Evolutionary conservation across 2,113 vertebrate genomes (phyloP), one percentile per base, ranked within the genome.

Genomic region (Dromaius novaehollandiae): DNA sequence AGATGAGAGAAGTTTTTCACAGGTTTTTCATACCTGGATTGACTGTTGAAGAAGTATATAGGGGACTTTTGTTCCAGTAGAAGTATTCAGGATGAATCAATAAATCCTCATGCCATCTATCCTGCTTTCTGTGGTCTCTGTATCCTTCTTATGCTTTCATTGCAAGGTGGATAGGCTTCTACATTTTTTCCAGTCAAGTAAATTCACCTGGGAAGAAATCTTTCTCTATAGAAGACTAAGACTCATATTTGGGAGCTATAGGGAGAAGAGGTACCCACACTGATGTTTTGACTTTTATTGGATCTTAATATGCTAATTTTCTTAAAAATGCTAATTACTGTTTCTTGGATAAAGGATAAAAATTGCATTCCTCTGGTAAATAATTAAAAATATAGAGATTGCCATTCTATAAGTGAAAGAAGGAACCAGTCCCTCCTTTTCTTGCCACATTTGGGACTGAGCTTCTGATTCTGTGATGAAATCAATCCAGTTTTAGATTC

Each of bases 111-210:
- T 85, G 71, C 64, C 75, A 90, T 83, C 66, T 90, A 9, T 77
- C 32, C n/a, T 69, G 48, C 75, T 65, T 89, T 93, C 56, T 86
- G 63, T 58, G 60, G 44, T 76, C 56, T 88, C 30, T 1, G 9
- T 77, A 86, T 92, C 38, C 58, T 96, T 90, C 42, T 86, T n/a
- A 69, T 58, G 25, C n/a, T 95, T 48, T 93, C 70, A 48, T 9
- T 69, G 68, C 17, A 69, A 80, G 18, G 42, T n/a, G 68, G 51
- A 42, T 85, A 79, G 61, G 16, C 42, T 90, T 88, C 38, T 85
- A 30, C 19, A 42, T 73, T 48, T 48, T 18, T 48, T 89, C 32
- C 61, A 91, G 61, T 3, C 32, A 78, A 78, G 12, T 84, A 82
- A 93, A 74, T 94, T 87, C 84, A 11, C 30, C 21, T 17, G 9